Conservation (phyloP, 2,888 invertebrate genomes). For the Trachelus troglodyta region DNA sequence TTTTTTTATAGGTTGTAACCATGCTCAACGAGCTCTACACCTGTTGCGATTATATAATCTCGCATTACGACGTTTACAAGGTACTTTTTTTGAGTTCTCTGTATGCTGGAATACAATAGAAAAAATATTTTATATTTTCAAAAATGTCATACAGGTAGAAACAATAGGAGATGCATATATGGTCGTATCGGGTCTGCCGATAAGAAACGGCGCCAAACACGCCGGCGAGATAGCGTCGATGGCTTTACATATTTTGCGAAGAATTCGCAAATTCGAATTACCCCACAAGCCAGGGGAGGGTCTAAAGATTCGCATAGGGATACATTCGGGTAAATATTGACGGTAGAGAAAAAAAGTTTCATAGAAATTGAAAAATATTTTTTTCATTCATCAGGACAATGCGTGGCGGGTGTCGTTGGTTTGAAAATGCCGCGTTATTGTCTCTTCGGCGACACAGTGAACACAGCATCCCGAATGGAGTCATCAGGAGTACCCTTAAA, state of each 20-base stretch:
- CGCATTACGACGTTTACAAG: conserved; percentile 89
- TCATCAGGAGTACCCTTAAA: conserved; percentile 79
- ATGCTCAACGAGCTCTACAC: conserved; percentile 90
- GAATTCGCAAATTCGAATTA: conserved; percentile 77
- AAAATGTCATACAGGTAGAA: conserved; percentile 71
- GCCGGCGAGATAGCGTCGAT: conserved; percentile 85
- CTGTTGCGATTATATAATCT: conserved; percentile 88
- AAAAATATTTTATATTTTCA: conserved; percentile 10
- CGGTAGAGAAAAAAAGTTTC: too few species aligned
- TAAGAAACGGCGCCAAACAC: conserved; percentile 78
- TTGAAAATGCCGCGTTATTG: conserved; percentile 87
- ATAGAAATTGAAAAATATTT: neutral
- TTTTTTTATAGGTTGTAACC: conserved; percentile 77
- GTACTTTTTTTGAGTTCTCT: conserved; percentile 57
- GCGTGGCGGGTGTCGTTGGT: conserved; percentile 87
- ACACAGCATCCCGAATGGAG: conserved; percentile 86
- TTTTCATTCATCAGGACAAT: conserved; percentile 70
- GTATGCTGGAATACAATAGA: conserved; percentile 11
- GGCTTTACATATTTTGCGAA: conserved; percentile 79
- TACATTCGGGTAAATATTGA: conserved; percentile 71
- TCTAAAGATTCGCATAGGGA: conserved; percentile 79
- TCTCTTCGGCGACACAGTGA: conserved; percentile 86
- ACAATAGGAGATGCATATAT: conserved; percentile 85
- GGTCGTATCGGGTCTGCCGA: conserved; percentile 84
- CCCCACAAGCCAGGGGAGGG: conserved; percentile 76